phyloP scores from a whole-genome alignment of 2,888 invertebrate species.

The Branchellion lobata region DNA sequence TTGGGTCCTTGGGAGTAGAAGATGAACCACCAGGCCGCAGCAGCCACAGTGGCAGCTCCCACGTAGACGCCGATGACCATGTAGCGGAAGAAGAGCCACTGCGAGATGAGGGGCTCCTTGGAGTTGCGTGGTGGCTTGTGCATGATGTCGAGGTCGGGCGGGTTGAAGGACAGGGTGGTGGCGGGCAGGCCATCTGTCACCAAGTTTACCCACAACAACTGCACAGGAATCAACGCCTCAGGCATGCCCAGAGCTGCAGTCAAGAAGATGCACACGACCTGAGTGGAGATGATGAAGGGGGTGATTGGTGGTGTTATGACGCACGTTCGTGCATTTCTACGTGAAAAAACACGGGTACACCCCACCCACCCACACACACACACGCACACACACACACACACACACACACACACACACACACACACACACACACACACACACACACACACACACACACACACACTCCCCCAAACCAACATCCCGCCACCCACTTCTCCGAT shows the following conservation, averaged over 20 bases:
- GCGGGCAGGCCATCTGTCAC: constrained; percentile 94
- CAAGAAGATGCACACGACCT: constrained; percentile 81
- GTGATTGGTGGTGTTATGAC: not conserved
- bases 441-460: too few species aligned
- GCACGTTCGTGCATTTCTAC: too few species aligned
- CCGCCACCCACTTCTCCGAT: constrained; percentile 76
- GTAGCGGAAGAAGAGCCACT: constrained; percentile 92
- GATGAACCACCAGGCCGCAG: constrained; percentile 99
- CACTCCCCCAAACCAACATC: too few species aligned
- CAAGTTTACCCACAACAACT: constrained; percentile 99
- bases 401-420: too few species aligned
- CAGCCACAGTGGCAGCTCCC: constrained; percentile 96
- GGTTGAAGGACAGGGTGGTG: constrained; percentile 99
- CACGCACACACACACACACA: not conserved
- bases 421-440: too few species aligned
- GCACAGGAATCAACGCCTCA: constrained; percentile 98
- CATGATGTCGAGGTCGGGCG: constrained; percentile 99
- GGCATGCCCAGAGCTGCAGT: constrained; percentile 99
- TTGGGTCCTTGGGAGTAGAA: constrained; percentile 87
- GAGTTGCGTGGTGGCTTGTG: constrained; percentile 94
- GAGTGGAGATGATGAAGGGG: constrained; percentile 95
- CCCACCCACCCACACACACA: too few species aligned
- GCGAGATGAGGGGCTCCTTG: constrained; percentile 96
- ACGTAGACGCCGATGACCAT: constrained; percentile 72
- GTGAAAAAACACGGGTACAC: too few species aligned